These are phyloP conservation scores for Chunga burmeisteri DNA, from an alignment of 2,113 vertebrate genomes.

Conservation along the genomic window DNA sequence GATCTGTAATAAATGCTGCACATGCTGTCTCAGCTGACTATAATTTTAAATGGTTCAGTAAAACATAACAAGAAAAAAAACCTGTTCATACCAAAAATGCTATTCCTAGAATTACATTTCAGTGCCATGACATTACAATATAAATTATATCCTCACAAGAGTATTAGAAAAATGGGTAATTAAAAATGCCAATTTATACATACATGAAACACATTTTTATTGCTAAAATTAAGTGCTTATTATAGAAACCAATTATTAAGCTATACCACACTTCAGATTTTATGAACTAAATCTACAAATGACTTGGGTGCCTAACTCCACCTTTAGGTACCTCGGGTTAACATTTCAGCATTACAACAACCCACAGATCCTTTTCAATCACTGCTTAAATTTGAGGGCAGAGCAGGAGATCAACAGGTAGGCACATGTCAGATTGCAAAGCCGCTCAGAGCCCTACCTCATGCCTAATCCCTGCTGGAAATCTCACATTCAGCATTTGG, in stretches of 20 bases:
- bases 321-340: neutral
- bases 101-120: neutral
- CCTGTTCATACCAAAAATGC: neutral
- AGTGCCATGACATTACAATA: neutral
- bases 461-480: neutral
- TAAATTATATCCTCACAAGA: conserved; percentile 19
- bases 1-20: neutral
- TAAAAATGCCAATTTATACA: conserved; percentile 36
- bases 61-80: neutral
- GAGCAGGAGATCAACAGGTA: neutral
- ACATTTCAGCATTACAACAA: neutral
- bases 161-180: conserved; percentile 18
- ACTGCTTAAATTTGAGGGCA: neutral
- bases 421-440: neutral
- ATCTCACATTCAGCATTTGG: neutral
- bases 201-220: conserved; percentile 20
- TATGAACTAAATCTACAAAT: conserved; percentile 10
- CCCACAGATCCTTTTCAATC: neutral
- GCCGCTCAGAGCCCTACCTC: neutral
- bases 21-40: neutral
- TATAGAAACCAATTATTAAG: conserved; percentile 14
- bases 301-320: neutral
- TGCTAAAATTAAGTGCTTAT: conserved; percentile 30
- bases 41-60: neutral
- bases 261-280: neutral